Base-by-base conservation (phyloP, 2,797 vertebrate genomes). In the Acomys russatus region DNA sequence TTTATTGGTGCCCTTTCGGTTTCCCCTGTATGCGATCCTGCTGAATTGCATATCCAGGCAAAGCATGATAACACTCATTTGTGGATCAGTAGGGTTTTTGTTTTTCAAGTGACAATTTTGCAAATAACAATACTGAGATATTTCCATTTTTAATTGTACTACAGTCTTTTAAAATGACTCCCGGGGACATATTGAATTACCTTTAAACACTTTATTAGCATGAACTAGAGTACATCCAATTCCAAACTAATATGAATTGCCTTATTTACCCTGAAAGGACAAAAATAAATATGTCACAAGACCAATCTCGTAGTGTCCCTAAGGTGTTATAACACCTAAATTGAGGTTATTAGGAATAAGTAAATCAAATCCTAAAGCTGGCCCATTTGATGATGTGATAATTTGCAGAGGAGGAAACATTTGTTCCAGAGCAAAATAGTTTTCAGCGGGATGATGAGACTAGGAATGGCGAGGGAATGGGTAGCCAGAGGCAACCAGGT, bases 71-170 rank as follows among this genome's bases (percentile, higher is more conserved):
- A 68, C 66, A 91, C 97, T 97, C 97, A 98, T 98, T 91, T 97
- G 92, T 97, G 88, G 86, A 97, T 97, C 91, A 89, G 97, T 98
- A 94, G 91, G 96, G 44, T 44, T 44, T 44, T 44, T 44, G 3
- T 97, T 97, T 98, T 98, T 97, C 61, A 97, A 96, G 98, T 96
- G 97, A 78, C 73, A 95, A 97, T 98, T 98, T 98, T 97, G 97
- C 96, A 68, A 98, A 98, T 93, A 98, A 91, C 96, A 96, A 90
- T 78, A 94, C 97, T 88, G 98, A 98, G 94, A 92, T 1, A 97
- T 97, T 98, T 96, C 97, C 76, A 97, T 76, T 98, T 44, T 98
- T 98, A 97, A 98, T 98, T 98, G 96, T 94, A 73, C 76, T 56
- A 9, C 97, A 93, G 83, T 54, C 87, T 98, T 97, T 96, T 96